Evolutionary conservation across 2,888 invertebrate species (phyloP), one percentile per base, ranked within the genome.

Genomic region (Leuctra nigra): DNA sequence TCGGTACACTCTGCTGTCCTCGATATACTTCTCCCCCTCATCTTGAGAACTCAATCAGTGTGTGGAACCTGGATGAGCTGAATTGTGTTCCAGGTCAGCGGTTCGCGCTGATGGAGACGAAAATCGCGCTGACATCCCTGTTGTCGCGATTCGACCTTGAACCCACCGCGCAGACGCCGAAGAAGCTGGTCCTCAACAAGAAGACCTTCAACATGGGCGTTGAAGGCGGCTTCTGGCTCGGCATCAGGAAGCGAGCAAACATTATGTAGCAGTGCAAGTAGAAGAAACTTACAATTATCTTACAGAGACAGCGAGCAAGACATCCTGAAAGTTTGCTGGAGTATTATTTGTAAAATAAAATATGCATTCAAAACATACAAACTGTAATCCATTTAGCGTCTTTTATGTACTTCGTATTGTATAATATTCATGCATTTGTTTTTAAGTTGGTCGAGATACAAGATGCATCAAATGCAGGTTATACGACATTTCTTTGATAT

Each of bases 31-130:
- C n/a, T n/a, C n/a, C n/a, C n/a, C n/a, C n/a, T n/a, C n/a, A n/a
- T n/a, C n/a, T n/a, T n/a, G n/a, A n/a, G n/a, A n/a, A n/a, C n/a
- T n/a, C n/a, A n/a, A n/a, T n/a, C n/a, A n/a, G n/a, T n/a, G n/a
- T n/a, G n/a, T n/a, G n/a, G n/a, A n/a, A n/a, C n/a, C n/a, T n/a
- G n/a, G n/a, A n/a, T n/a, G n/a, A n/a, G n/a, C n/a, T n/a, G n/a
- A n/a, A n/a, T n/a, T n/a, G n/a, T n/a, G n/a, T 47, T 47, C 3
- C 25, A 47, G 47, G 47, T 1, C 24, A 25, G 47, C 23, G 29
- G 29, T 47, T 47, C 11, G 47, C 47, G 3, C 6, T 47, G 47
- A 47, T 47, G 47, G 47, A 47, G 29, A 25, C 25, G 2, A 47
- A 47, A 29, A 47, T 47, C 9, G 47, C 47, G 16, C 16, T 47